Evolutionary conservation across 2,888 invertebrate species (phyloP), one percentile per base, ranked within the genome.

Genomic region (Zeuzera pyrina): DNA sequence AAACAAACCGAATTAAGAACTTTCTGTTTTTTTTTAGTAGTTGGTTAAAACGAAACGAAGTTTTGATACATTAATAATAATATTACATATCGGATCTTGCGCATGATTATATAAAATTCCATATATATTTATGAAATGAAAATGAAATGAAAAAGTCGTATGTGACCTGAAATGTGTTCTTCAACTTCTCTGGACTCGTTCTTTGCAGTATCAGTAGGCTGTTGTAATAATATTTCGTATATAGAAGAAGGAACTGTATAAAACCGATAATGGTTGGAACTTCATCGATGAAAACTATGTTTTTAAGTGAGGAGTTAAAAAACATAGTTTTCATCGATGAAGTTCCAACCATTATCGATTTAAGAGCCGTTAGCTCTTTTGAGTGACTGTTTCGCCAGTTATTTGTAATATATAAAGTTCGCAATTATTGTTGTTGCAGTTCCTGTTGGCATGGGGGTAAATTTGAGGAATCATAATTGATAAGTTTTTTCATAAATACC

Each of bases 401-500:
- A 23, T 23, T 23, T 23, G 23, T 23, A 23, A 23, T 23, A n/a
- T 23, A 23, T 23, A n/a, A 8, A 23, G 23, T 23, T 23, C 23
- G 7, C 10, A 23, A 23, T 23, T n/a, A 23, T 23, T 23, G 26
- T 35, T 35, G 35, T 1, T 31, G 26, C 25, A 34, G 27, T 30
- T 28, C 24, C 6, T 22, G 33, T 35, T 38, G 11, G 29, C 13
- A 23, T 10, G 23, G 5, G 10, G 23, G 23, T 30, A 34, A 21
- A 34, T 30, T 30, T 15, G 26, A 30, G 15, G 25, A 30, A 29
- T 30, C 30, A 34, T 34, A 34, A 15, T 26, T 30, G 15, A 24
- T 12, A 16, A 30, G 14, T 30, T 30, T 34, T 25, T 34, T 34
- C 34, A 34, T 35, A 21, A 35, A 35, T 30, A 35, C 26, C 27